Evolutionary conservation across 2,888 invertebrate species (phyloP).

Genomic region (Pyrochroa serraticornis): DNA sequence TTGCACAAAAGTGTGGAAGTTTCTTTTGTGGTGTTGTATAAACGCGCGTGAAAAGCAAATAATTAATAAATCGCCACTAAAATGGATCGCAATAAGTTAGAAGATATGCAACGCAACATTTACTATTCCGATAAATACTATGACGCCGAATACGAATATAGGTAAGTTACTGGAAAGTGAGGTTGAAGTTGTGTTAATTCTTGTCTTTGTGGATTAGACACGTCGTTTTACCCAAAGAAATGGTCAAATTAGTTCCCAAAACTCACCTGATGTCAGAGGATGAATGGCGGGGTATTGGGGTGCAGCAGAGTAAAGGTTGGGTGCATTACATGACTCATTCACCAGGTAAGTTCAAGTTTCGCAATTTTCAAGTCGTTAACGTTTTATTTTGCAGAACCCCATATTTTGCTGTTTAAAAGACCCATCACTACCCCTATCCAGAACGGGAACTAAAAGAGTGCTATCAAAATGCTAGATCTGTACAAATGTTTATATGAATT

Average conservation of each 20-base stretch:
- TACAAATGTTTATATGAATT: conserved; percentile 12
- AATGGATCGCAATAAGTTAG: conserved; percentile 44
- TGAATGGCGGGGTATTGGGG: conserved; percentile 94
- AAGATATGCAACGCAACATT: conserved; percentile 69
- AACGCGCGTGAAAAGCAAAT: background rate
- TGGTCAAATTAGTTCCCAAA: conserved; percentile 88
- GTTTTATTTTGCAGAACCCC: conserved; percentile 75
- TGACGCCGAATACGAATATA: conserved; percentile 90
- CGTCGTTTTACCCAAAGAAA: conserved; percentile 91
- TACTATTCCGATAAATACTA: conserved; percentile 94
- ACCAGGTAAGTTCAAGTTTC: conserved; percentile 70
- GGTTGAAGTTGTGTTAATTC: conserved; percentile 1
- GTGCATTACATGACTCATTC: conserved; percentile 96
- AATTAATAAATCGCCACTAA: conserved; percentile 2
- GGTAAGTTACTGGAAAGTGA: conserved; percentile 64
- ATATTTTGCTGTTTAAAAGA: conserved; percentile 82
- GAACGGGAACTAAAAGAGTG: background rate
- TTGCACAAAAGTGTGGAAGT: conserved; percentile 13
- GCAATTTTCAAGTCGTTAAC: background rate
- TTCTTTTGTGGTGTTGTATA: conserved; percentile 4
- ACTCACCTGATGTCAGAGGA: conserved; percentile 91
- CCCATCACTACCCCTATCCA: conserved; percentile 64
- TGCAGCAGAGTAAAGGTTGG: conserved; percentile 97
- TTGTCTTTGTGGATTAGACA: conserved; percentile 68
- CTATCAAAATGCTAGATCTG: background rate